Evolutionary conservation across 2,113 vertebrate species (phyloP).

Genomic region (Arizona elegans): DNA sequence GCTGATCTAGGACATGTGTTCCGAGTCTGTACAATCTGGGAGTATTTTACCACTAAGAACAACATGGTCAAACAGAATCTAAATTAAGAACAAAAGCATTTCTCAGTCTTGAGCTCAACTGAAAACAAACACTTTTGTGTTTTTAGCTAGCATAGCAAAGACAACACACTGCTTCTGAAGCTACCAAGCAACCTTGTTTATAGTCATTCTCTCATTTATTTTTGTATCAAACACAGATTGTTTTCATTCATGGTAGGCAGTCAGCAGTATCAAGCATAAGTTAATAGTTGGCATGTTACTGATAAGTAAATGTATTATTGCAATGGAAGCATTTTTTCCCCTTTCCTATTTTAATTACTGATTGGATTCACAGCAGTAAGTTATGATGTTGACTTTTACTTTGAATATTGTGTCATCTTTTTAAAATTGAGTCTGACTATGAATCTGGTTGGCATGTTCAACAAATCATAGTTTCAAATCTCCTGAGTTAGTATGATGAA

Average conservation of each 20-base stretch:
- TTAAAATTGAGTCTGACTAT: background rate
- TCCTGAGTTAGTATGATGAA: background rate
- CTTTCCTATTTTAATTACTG: background rate
- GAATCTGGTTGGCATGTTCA: background rate
- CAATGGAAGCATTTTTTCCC: background rate
- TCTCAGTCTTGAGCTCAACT: slow-evolving; percentile 38
- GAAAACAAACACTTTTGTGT: slow-evolving; percentile 19
- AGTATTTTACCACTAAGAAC: slow-evolving; percentile 19
- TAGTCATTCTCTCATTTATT: background rate
- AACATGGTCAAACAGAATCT: slow-evolving; percentile 50
- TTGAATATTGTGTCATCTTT: background rate
- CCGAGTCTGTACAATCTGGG: slow-evolving; percentile 42
- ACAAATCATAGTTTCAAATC: background rate
- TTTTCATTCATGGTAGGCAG: background rate
- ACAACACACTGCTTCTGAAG: background rate
- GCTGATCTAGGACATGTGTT: slow-evolving; percentile 52
- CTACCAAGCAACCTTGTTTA: slow-evolving; percentile 7
- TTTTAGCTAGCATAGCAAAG: slow-evolving; percentile 19
- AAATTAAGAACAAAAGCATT: slow-evolving; percentile 49
- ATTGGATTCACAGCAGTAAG: background rate
- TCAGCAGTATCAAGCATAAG: background rate
- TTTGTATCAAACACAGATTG: background rate
- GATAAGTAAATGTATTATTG: background rate
- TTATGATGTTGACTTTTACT: background rate
- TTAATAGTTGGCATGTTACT: background rate